Conservation (phyloP, 2,113 vertebrate genomes). For the Oenanthe oenanthe region DNA sequence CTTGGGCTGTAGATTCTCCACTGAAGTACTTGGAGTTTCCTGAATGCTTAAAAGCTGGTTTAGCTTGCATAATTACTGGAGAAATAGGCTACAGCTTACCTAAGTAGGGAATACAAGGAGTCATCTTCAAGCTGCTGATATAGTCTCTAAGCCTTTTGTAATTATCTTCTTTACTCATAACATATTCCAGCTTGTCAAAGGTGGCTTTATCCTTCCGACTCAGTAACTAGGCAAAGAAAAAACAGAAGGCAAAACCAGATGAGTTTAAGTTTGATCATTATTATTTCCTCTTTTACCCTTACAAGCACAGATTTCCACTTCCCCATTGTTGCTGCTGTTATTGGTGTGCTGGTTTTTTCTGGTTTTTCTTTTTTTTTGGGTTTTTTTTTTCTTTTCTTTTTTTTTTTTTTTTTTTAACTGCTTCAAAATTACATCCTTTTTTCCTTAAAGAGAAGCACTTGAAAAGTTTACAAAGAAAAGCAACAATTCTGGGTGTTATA, state of each 20-base stretch:
- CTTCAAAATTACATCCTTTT: not conserved
- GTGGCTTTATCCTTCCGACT: slow-evolving; percentile 97
- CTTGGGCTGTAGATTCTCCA: not conserved
- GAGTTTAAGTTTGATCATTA: not conserved
- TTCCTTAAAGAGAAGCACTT: not conserved
- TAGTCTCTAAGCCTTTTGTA: slow-evolving; percentile 96
- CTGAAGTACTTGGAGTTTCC: not conserved
- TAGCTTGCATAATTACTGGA: not conserved
- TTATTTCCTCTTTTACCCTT: not conserved
- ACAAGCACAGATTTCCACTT: not conserved
- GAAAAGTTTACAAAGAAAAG: not conserved
- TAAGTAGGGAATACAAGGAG: slow-evolving; percentile 97
- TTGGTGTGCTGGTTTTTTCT: fast-evolving
- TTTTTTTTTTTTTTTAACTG: too few relatives aligned
- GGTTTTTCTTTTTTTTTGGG: too few relatives aligned
- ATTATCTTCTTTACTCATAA: slow-evolving; percentile 99
- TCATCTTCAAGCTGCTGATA: slow-evolving; percentile 98
- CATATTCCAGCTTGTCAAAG: slow-evolving; percentile 95
- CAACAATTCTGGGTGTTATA: not conserved
- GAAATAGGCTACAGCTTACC: slow-evolving; percentile 76
- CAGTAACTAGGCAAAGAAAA: slow-evolving; percentile 80
- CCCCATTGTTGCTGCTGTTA: fast-evolving
- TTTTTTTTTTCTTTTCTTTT: too few relatives aligned
- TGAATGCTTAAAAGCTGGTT: not conserved
- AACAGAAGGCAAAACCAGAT: not conserved